A percentile compares a stretch with the other conserved stretches of the same genome.
Evolutionary conservation across 2,113 vertebrate species (phyloP).

Genomic region (Leptodactylus fuscus): DNA sequence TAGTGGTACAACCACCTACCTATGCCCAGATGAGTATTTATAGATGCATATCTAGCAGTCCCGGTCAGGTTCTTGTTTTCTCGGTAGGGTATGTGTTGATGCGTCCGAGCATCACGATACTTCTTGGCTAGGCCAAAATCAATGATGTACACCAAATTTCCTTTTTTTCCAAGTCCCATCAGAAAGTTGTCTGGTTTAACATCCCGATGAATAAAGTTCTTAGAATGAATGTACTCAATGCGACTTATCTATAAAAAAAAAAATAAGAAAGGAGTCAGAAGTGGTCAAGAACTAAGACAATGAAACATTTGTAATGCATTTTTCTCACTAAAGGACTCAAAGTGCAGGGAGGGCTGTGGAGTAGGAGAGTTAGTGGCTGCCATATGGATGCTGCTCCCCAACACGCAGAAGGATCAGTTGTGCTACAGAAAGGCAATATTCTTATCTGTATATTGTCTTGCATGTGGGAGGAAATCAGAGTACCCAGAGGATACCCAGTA

Average conservation of each 20-base stretch:
- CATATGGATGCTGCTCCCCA: too few relatives aligned
- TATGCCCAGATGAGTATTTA: constrained; percentile 96
- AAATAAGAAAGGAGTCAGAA: background rate
- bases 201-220: constrained; percentile 97
- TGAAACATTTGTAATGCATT: too few relatives aligned
- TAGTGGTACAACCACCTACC: constrained; percentile 73
- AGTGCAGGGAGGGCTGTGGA: too few relatives aligned
- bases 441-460: too few relatives aligned
- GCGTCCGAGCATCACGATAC: constrained; percentile 93
- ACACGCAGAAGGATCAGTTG: too few relatives aligned
- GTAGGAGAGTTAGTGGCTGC: too few relatives aligned
- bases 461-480: too few relatives aligned
- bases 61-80: constrained; percentile 98
- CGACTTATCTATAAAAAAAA: constrained; percentile 91
- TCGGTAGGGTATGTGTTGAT: constrained; percentile 97
- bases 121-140: constrained; percentile 98
- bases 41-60: constrained; percentile 95
- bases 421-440: too few relatives aligned
- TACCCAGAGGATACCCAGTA: too few relatives aligned
- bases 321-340: too few relatives aligned
- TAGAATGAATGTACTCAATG: constrained; percentile 98
- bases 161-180: constrained; percentile 97
- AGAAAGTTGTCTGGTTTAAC: constrained; percentile 97
- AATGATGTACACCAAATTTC: constrained; percentile 97
- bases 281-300: too few relatives aligned